Base-by-base conservation (phyloP, 2,888 invertebrate species). In the Iphiclides podalirius region DNA sequence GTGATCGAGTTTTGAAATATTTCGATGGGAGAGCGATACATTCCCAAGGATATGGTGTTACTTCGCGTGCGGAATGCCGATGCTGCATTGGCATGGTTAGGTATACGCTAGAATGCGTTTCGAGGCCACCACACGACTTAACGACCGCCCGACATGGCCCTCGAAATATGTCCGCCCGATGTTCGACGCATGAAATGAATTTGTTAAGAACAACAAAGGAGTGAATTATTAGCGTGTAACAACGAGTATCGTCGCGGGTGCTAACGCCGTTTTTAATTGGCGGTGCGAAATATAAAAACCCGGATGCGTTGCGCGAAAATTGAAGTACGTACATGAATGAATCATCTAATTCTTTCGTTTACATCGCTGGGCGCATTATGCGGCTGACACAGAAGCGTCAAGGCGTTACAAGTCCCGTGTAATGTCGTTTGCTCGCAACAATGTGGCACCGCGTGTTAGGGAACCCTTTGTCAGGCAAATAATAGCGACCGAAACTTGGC, bases 41-140 rank as follows among this genome's bases (percentile, higher is more conserved):
- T 87, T 87, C 87, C 83, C 86, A 87, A 81, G 87, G 85, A 86
- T 83, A 87, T 88, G 87, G 81, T 85, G 84, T 88, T 88, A 86
- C 87, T 83, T 80, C 67, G 87, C 85, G 85, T 83, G 85, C 84
- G 79, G 84, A 86, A 83, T 80, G 82, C 67, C 69, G 70, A 60
- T 41, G 47, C 55, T 55, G 52, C 61, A 60, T 63, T 56, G 56
- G 61, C 66, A 58, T 57, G 59, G 53, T 54, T 59, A 52, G 58
- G 52, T 53, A 58, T 45, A 50, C 40, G 50, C 50, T 50, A 50
- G 40, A 40, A 13, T 50, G 50, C 45, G 41, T 40, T 50, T 50
- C 45, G 50, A 36, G 50, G 50, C 45, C 50, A 45, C 35, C 28
- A 31, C 36, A 34, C 15, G 14, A 16, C 28, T 14, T 14, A 40